Percentiles rank a stretch among this genome's conserved stretches.
These are phyloP conservation scores for Ctenopoma kingsleyae DNA, from an alignment of 2,797 vertebrate genomes.

Conservation along the genomic window DNA sequence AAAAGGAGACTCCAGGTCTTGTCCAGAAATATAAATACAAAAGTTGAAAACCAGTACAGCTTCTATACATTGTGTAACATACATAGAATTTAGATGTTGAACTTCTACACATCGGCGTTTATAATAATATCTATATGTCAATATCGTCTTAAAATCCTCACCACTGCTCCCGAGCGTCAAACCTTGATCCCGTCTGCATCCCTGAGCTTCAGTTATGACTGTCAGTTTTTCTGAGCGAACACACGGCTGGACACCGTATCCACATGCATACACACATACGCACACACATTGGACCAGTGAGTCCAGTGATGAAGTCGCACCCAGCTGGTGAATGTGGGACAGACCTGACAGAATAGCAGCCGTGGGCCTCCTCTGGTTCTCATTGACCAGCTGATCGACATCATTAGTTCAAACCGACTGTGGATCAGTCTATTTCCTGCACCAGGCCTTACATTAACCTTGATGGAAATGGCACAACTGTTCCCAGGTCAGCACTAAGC, in stretches of 20 bases:
- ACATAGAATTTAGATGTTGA: neutral
- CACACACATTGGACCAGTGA: constrained; percentile 40
- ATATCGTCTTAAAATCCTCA: constrained; percentile 36
- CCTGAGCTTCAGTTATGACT: constrained; percentile 56
- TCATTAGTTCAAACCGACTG: constrained; percentile 21
- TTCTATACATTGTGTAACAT: neutral
- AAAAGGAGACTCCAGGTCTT: constrained; percentile 3
- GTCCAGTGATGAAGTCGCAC: constrained; percentile 80
- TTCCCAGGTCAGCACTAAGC: constrained; percentile 15
- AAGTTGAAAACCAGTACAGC: neutral
- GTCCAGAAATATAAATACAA: constrained; percentile 11
- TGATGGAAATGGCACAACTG: constrained; percentile 1
- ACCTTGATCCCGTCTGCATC: constrained; percentile 59
- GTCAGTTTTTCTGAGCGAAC: constrained; percentile 29
- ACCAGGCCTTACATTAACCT: neutral
- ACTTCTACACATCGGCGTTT: neutral
- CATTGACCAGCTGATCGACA: constrained; percentile 51
- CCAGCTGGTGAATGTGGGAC: constrained; percentile 81
- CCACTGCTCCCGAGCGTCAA: constrained; percentile 43
- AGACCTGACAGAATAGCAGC: constrained; percentile 74
- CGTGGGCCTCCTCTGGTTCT: constrained; percentile 43
- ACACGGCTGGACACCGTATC: constrained; percentile 12
- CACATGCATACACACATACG: constrained; percentile 20
- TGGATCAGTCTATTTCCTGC: constrained; percentile 26
- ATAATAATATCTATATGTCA: neutral